Evolutionary conservation across 2,888 invertebrate genomes (phyloP).

Genomic region (Hirtodrosophila histrioides): DNA sequence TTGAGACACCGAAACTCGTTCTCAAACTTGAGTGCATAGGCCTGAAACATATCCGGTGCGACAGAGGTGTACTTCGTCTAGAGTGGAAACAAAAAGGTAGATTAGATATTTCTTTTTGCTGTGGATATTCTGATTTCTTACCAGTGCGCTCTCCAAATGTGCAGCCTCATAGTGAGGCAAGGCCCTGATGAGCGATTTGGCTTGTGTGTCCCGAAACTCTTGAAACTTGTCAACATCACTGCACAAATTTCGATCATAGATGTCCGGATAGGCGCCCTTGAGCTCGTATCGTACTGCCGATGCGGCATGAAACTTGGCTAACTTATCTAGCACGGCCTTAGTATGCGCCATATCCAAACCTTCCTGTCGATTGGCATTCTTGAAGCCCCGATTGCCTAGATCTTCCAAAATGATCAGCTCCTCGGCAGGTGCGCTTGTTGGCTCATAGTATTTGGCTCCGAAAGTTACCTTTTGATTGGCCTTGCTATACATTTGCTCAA

Average conservation of each 20-base stretch:
- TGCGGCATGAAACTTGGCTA: constrained; percentile 85
- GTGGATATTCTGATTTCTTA: constrained; percentile 22
- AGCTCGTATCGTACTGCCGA: constrained; percentile 83
- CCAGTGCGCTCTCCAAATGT: constrained; percentile 63
- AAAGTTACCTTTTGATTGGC: constrained; percentile 61
- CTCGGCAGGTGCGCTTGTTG: constrained; percentile 13
- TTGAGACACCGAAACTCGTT: constrained; percentile 70
- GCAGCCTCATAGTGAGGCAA: constrained; percentile 48
- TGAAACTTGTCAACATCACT: constrained; percentile 52
- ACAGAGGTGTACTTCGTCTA: constrained; percentile 53
- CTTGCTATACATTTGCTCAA: constrained; percentile 70
- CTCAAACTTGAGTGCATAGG: constrained; percentile 42
- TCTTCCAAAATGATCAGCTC: constrained; percentile 80
- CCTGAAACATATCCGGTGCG: constrained; percentile 63
- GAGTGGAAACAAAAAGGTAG: background rate
- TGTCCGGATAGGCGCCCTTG: constrained; percentile 67
- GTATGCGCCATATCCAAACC: constrained; percentile 84
- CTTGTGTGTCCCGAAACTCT: constrained; percentile 52
- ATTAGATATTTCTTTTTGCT: background rate
- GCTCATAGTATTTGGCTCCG: constrained; percentile 65
- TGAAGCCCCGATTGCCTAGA: constrained; percentile 60
- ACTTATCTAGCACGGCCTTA: constrained; percentile 77
- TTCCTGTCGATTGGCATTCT: constrained; percentile 61
- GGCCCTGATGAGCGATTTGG: constrained; percentile 44
- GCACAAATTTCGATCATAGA: constrained; percentile 67